Evolutionary conservation across 2,888 invertebrate genomes (phyloP).

Genomic region (Cephus nigrinus): DNA sequence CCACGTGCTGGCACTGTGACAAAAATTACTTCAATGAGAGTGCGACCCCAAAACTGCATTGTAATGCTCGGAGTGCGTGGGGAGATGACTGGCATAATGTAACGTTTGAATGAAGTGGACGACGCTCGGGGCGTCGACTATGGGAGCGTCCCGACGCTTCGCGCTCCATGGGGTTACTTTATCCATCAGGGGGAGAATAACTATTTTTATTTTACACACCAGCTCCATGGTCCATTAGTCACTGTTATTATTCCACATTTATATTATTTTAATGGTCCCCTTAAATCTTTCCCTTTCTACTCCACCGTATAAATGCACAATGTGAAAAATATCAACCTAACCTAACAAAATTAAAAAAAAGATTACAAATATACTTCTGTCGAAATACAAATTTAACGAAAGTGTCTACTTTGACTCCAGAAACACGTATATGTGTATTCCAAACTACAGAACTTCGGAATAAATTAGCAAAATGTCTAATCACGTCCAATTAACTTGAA

Average conservation of each 20-base stretch:
- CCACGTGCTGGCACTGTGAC: constrained; percentile 27
- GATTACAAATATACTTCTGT: not conserved
- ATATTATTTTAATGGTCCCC: not conserved
- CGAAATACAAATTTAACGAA: not conserved
- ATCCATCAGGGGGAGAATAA: constrained; percentile 11
- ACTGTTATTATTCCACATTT: constrained; percentile 13
- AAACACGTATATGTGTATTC: not conserved
- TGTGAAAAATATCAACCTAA: not conserved
- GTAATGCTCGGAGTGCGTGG: constrained; percentile 7
- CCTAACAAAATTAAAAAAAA: too few species aligned
- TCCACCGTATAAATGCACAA: not conserved
- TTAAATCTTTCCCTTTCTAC: not conserved
- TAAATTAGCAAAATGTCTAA: not conserved
- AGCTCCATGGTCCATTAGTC: constrained; percentile 26
- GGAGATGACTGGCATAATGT: constrained; percentile 15
- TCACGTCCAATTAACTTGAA: not conserved
- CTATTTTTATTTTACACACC: constrained; percentile 9
- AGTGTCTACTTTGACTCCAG: not conserved
- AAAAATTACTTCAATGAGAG: constrained; percentile 23
- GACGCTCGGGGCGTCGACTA: constrained; percentile 19
- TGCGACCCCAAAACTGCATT: constrained; percentile 16
- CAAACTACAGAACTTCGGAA: not conserved
- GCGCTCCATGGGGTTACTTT: constrained; percentile 33
- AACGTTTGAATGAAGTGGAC: constrained; percentile 19
- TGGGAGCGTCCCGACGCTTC: constrained; percentile 31